Percentiles rank a stretch among this genome's conserved stretches.
phyloP scores from a whole-genome alignment of 1,140 invertebrate genomes.

The Dendrolimus punctatus region DNA sequence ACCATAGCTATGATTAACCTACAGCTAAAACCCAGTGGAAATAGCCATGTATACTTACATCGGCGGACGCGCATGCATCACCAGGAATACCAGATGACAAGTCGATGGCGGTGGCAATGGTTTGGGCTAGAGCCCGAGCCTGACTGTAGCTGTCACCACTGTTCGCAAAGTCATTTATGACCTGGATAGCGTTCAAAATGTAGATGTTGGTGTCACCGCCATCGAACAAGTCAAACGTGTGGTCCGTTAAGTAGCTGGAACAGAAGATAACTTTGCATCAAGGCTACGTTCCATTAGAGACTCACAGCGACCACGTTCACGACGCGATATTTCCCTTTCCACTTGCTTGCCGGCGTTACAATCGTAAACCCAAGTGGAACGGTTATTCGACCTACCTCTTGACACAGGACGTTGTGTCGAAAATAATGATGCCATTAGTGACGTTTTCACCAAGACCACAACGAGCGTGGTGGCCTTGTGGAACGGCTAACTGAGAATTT shows the following conservation, averaged over 20 bases:
- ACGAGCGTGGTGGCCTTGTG: no score
- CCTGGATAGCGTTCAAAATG: slow-evolving; percentile 24
- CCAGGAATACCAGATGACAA: slow-evolving; percentile 38
- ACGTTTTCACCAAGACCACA: no score
- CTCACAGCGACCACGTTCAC: no score
- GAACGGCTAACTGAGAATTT: no score
- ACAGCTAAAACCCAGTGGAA: neutral
- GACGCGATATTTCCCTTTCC: no score
- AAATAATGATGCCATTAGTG: no score
- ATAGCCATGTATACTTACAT: slow-evolving; percentile 26
- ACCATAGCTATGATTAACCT: no score
- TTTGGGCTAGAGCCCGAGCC: slow-evolving; percentile 22
- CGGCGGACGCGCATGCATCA: slow-evolving; percentile 38
- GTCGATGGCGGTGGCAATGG: slow-evolving; percentile 31
- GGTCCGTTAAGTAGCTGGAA: slow-evolving; percentile 21
- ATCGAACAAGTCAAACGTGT: slow-evolving; percentile 24
- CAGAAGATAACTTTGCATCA: neutral
- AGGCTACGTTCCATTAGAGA: no score
- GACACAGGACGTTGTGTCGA: no score
- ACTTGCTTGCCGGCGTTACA: no score
- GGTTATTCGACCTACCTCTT: no score
- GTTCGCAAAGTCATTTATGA: slow-evolving; percentile 32
- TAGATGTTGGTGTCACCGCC: slow-evolving; percentile 40
- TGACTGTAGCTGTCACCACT: slow-evolving; percentile 21
- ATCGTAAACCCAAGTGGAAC: no score